Evolutionary conservation across 2,797 vertebrate species (phyloP), one percentile per base, ranked within the genome.

Genomic region (Anabas testudineus): DNA sequence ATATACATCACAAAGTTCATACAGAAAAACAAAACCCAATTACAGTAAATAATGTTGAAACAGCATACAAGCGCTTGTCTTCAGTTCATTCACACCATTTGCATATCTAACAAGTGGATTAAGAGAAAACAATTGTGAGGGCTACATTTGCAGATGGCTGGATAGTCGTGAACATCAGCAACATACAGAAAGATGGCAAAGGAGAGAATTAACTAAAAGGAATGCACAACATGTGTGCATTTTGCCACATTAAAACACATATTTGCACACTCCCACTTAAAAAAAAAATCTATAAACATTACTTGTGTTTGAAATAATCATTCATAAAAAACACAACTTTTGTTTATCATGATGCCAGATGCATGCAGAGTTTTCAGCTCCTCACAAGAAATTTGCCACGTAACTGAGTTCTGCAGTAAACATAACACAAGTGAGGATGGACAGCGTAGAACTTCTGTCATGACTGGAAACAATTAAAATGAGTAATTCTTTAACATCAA

Each of bases 1-100:
- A 98, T 97, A 96, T 96, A 99, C 96, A 97, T 96, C 94, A 97
- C 95, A 96, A 96, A 94, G 94, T 95, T 95, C 94, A 96, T 94
- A 95, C 84, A 84, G 93, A 58, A 58, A 58, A 70, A 75, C 79
- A 48, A 82, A 77, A 53, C 81, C 77, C 94, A 95, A 95, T 95
- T 97, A 98, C 97, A 98, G 95, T 96, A 96, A 96, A 93, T 95
- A 95, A 95, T 95, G 94, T 95, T 94, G 91, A 96, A 96, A 97
- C 95, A 96, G 94, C 94, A 95, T 93, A 93, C 92, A 94, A 94
- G 94, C 95, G 93, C 88, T 88, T 91, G 92, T 95, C 93, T 95
- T 96, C 92, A 86, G 91, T 89, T 87, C 76, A 74, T 94, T 94
- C 93, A 94, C 95, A 94, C 93, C 90, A 93, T 95, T 92, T 95